Evolutionary conservation across 2,888 invertebrate genomes (phyloP), one percentile per base, ranked within the genome.

Genomic region (Caenorhabditis sp.): DNA sequence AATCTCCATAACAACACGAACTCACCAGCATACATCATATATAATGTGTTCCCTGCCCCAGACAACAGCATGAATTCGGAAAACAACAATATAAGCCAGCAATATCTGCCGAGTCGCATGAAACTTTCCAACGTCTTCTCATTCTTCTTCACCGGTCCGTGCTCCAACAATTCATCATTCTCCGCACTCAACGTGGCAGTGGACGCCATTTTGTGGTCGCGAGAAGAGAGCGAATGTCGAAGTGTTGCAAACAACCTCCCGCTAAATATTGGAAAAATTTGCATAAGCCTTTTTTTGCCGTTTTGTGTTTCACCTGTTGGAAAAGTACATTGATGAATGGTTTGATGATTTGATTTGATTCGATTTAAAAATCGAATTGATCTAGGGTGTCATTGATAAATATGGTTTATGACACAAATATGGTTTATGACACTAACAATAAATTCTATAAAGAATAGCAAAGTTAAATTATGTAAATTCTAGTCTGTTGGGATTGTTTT

Each of bases 21-120:
- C 72, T 14, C 4, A 78, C 78, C 78, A 49, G 78, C 76, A 63
- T 76, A 78, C 58, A 78, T 74, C 71, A 78, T 70, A 56, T 71
- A 78, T 23, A 78, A 63, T 14, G 76, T 78, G 59, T 78, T 78
- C 26, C 78, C 78, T 20, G 73, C 70, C 17, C 72, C 73, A 26
- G 71, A 74, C 12, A 78, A 62, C 17, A 78, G 61, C 66, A 78
- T 71, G 59, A 76, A 76, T 27, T 78, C 78, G 26, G 78, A 73
- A 23, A 78, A 70, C 7, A 78, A 52, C 43, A 78, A 67, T 50
- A 78, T 69, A 12, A 73, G 63, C 60, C 67, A 67, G 27, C 76
- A 76, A 68, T 78, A 78, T 50, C 36, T 65, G 2, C 72, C 70
- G 14, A 76, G 59, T 43, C 62, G 65, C 65, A 72, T 65, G 17